Evolutionary conservation across 2,888 invertebrate genomes (phyloP).

Genomic region (Cephus runcator): DNA sequence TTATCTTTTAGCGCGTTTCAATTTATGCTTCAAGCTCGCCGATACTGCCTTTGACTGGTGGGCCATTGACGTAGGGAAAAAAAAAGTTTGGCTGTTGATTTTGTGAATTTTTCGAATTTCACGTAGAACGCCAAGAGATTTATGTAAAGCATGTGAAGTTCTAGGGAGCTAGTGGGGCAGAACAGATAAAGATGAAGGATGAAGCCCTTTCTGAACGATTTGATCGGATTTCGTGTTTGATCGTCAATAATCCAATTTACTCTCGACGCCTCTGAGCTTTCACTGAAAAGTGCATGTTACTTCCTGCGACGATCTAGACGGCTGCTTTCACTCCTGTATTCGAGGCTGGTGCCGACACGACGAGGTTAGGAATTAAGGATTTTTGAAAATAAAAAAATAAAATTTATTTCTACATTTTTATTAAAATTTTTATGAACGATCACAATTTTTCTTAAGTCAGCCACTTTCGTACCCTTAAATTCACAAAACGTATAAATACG

Average conservation of each 20-base stretch:
- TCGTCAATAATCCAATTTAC: slow-evolving; percentile 55
- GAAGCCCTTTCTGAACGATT: slow-evolving; percentile 52
- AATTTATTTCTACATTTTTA: background rate
- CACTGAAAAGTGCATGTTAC: slow-evolving; percentile 7
- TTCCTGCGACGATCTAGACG: background rate
- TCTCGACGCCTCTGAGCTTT: slow-evolving; percentile 35
- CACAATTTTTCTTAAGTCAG: background rate
- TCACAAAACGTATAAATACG: background rate
- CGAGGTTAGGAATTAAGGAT: background rate
- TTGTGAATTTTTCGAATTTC: background rate
- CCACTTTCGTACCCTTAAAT: background rate
- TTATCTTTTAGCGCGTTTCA: background rate
- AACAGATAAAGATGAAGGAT: slow-evolving; percentile 22
- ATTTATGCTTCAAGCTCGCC: background rate
- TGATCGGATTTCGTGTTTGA: slow-evolving; percentile 52
- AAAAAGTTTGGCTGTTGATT: background rate
- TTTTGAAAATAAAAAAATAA: too few relatives aligned
- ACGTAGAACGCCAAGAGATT: background rate
- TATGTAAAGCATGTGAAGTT: slow-evolving; percentile 5
- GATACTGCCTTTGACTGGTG: background rate
- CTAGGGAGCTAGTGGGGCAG: slow-evolving; percentile 14
- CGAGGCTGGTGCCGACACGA: background rate
- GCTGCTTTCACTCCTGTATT: background rate
- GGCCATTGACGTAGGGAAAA: background rate
- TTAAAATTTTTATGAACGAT: background rate